Evolutionary conservation across 2,113 vertebrate species (phyloP), one percentile per base, ranked within the genome.

Genomic region (Orientallactaga bullata): DNA sequence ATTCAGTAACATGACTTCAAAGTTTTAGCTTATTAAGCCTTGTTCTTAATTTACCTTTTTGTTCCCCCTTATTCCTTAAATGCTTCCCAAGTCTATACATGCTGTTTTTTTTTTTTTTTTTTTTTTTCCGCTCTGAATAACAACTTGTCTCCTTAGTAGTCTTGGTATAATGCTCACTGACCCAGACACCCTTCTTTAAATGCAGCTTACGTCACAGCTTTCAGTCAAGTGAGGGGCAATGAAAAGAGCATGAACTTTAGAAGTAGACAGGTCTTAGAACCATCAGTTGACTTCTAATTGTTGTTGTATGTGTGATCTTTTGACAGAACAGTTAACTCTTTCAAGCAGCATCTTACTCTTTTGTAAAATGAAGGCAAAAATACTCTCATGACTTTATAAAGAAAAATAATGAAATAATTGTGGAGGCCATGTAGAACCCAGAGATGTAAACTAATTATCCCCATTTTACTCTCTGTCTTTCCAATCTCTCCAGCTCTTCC

Each of bases 221-320:
- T 91, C 94, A 61, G 69, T 88, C 95, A 72, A 35, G 21, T 55
- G 12, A 55, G 3, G 20, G 20, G 7, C 61, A 4, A 58, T 95
- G 96, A 94, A 96, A 97, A 96, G 96, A 88, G 88, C 94, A 85
- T 95, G 97, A 95, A 94, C 96, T 97, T 97, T 94, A 92, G 77
- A 93, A 91, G 61, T 0, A 82, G 96, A 96, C 94, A 95, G 85
- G 69, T 35, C 47, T 24, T n/a, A 28, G 63, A 79, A 39, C 11
- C 26, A n/a, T 47, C 12, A 0, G 13, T 81, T 69, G 93, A 66
- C 35, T 95, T 66, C 26, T 78, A 91, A 95, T 94, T 37, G 71
- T 39, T 9, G 7, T 1, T 12, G 58, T 42, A 6, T 7, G 13
- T 39, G 58, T 47, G 68, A 89, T 74, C 73, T 61, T 94, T 61